phyloP scores from a whole-genome alignment of 2,113 vertebrate species.

The Trematomus loennbergii region DNA sequence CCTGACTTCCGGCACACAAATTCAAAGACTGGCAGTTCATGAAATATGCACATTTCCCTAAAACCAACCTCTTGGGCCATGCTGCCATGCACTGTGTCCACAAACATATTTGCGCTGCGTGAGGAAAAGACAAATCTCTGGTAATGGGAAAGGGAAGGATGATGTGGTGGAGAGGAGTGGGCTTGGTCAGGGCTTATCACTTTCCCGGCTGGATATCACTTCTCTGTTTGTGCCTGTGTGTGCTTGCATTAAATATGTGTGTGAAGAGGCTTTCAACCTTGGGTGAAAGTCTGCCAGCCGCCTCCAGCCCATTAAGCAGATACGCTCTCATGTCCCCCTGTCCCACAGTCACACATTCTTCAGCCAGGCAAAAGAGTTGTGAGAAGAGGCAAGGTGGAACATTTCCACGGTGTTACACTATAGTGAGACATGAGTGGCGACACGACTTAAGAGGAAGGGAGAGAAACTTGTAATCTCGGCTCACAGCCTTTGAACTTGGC shows the following conservation, averaged over 20 bases:
- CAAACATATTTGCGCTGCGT: conserved; percentile 50
- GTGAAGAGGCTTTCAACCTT: conserved; percentile 54
- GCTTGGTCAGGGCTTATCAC: conserved; percentile 35
- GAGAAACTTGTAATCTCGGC: conserved; percentile 83
- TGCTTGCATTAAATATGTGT: conserved; percentile 20
- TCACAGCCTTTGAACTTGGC: conserved; percentile 84
- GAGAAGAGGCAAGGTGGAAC: conserved; percentile 66
- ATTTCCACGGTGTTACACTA: conserved; percentile 69
- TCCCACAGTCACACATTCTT: conserved; percentile 58
- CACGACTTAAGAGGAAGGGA: conserved; percentile 76
- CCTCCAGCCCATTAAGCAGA: conserved; percentile 65
- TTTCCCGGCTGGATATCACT: conserved; percentile 30
- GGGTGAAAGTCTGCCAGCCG: conserved; percentile 55
- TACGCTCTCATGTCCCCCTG: conserved; percentile 50
- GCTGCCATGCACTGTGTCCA: conserved; percentile 46
- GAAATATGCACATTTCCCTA: conserved; percentile 75
- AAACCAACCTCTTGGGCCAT: conserved; percentile 67
- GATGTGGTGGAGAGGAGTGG: conserved; percentile 13
- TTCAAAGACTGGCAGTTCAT: conserved; percentile 71
- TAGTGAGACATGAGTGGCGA: conserved; percentile 68
- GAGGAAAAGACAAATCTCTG: conserved; percentile 62
- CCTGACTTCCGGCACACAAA: conserved; percentile 47
- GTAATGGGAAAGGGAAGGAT: conserved; percentile 55
- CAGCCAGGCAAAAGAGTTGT: conserved; percentile 52
- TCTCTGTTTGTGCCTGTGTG: conserved; percentile 32